Base-by-base conservation (phyloP, 2,888 invertebrate species). In the Eupithecia dodoneata region DNA sequence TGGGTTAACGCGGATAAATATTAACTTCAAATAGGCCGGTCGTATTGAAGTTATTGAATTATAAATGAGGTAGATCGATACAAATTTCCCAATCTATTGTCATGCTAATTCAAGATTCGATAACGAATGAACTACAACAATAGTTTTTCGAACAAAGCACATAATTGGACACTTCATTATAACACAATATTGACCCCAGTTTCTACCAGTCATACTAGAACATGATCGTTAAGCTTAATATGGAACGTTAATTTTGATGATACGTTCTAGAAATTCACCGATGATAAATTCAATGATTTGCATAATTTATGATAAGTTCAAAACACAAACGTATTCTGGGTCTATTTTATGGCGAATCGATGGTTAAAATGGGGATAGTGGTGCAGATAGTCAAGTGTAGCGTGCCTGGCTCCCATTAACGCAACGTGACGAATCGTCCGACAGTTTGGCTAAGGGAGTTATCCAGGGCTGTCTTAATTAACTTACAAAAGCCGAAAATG, bases 391-490 rank as follows among this genome's bases (percentile, higher is more conserved):
- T 93, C 91, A 90, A 93, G 92, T 91, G 91, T 94, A 85, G 95
- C 95, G 95, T 95, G 95, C 87, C 87, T 85, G 81, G 89, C 87
- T 86, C 87, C 92, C 92, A 94, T 95, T 95, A 95, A 94, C 94
- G 93, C 95, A 94, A 92, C 92, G 94, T 94, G 93, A 94, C 94
- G 94, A 92, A 93, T 93, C 89, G 92, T 91, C 93, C 92, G 89
- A 87, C 84, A 86, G 79, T 77, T 77, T 84, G 86, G 85, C 85
- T 84, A 80, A 82, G 83, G 83, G 83, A 76, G 73, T 73, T 73
- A 74, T 70, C 77, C 80, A 83, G 83, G 83, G 83, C 65, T 83
- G 82, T 80, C 81, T 82, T 81, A 81, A 82, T 81, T 81, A 81
- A 66, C 80, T 80, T 80, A 78, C 78, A 77, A 79, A 80, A 79